These are phyloP conservation scores for Drosophila busckii DNA, from an alignment of 1,140 invertebrate species.

Conservation along the genomic window DNA sequence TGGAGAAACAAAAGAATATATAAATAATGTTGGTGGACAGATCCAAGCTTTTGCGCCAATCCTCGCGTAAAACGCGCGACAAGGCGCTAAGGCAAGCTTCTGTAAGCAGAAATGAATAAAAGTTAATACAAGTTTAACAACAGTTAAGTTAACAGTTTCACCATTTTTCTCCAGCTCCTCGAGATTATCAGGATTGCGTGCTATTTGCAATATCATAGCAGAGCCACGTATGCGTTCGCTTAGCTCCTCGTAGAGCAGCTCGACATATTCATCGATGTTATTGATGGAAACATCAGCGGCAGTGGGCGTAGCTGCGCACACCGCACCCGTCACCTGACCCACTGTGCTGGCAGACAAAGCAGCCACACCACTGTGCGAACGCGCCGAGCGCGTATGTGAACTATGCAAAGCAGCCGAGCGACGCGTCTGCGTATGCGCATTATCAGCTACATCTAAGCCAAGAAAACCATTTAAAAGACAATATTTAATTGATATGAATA, in stretches of 20 bases:
- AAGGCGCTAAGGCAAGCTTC: conserved; percentile 97
- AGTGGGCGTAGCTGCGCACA: conserved; percentile 27
- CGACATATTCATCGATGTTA: conserved; percentile 95
- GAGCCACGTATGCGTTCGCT: conserved; percentile 95
- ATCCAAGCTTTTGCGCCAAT: conserved; percentile 97
- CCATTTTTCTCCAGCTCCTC: conserved; percentile 95
- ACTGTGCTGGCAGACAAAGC: conserved; percentile 35
- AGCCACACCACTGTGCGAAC: conserved; percentile 38
- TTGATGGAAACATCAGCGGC: conserved; percentile 85
- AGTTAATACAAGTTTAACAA: conserved; percentile 12
- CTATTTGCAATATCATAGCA: conserved; percentile 92
- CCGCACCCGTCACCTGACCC: conserved; percentile 7
- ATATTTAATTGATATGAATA: not conserved
- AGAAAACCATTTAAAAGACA: not conserved
- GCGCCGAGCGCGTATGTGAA: conserved; percentile 46
- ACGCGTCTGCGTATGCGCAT: conserved; percentile 54
- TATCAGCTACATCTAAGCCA: conserved; percentile 60
- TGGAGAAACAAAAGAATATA: conserved; percentile 98
- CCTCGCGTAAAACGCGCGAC: conserved; percentile 95
- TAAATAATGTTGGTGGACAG: conserved; percentile 97
- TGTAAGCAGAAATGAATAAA: conserved; percentile 68
- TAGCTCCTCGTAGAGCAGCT: conserved; percentile 97
- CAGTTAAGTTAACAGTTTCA: conserved; percentile 69
- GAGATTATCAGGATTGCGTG: conserved; percentile 95
- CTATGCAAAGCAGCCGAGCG: conserved; percentile 53